phyloP scores from a whole-genome alignment of 2,797 vertebrate genomes.

The Chelon auratus region DNA sequence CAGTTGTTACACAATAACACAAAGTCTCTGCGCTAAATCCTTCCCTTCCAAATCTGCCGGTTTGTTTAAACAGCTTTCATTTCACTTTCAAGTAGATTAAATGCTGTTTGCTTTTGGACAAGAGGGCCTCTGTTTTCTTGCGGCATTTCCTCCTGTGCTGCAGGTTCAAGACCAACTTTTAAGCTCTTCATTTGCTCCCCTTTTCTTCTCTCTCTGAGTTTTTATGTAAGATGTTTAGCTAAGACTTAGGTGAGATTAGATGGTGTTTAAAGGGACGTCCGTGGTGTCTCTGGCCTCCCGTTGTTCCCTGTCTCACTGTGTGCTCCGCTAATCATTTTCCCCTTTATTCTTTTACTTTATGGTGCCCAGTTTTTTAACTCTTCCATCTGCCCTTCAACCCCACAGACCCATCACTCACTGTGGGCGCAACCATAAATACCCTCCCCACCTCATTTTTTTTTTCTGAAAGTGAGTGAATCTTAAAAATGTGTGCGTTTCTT shows the following conservation, averaged over 20 bases:
- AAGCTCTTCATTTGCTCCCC: conserved; percentile 62
- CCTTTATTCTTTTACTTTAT: conserved; percentile 66
- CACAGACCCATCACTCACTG: conserved; percentile 51
- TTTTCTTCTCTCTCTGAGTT: conserved; percentile 53
- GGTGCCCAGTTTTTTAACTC: conserved; percentile 66
- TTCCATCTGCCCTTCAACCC: conserved; percentile 73
- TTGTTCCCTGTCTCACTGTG: conserved; percentile 62
- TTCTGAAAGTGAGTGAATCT: conserved; percentile 64
- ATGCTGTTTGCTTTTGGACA: conserved; percentile 67
- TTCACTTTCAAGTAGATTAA: conserved; percentile 73
- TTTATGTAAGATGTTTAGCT: conserved; percentile 68
- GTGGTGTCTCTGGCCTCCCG: conserved; percentile 70
- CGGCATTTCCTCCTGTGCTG: conserved; percentile 45
- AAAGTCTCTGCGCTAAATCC: conserved; percentile 63
- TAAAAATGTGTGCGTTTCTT: conserved; percentile 71
- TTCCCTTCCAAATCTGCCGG: conserved; percentile 62
- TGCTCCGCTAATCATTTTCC: conserved; percentile 71
- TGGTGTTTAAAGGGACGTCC: conserved; percentile 61
- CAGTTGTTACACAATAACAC: conserved; percentile 59
- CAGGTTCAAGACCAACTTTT: conserved; percentile 66
- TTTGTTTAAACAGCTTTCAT: conserved; percentile 73
- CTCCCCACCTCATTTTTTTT: conserved; percentile 53
- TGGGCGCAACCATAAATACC: conserved; percentile 61
- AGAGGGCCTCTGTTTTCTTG: conserved; percentile 38
- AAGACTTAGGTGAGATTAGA: conserved; percentile 72